These are phyloP conservation scores for Araneus ventricosus DNA, from an alignment of 1,140 invertebrate genomes.

Conservation along the genomic window DNA sequence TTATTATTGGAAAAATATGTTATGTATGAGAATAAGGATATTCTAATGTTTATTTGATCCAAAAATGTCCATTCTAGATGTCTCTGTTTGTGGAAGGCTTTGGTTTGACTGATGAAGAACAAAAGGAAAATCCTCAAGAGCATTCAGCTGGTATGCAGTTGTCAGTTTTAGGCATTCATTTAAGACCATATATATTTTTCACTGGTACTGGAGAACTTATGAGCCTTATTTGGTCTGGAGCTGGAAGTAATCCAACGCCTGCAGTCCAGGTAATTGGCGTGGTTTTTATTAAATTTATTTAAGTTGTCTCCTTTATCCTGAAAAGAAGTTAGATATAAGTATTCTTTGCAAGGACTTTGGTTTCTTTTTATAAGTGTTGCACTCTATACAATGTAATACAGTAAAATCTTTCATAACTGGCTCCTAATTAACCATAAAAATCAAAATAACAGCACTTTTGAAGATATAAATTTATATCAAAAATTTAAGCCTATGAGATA, in stretches of 20 bases:
- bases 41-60: constrained; percentile 76
- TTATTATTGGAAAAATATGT: neutral
- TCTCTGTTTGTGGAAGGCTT: constrained; percentile 91
- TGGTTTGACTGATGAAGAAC: constrained; percentile 82
- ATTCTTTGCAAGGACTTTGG: too few relatives aligned
- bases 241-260: constrained; percentile 89
- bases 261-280: constrained; percentile 86
- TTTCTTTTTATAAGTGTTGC: too few relatives aligned
- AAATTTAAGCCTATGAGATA: too few relatives aligned
- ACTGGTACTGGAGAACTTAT: constrained; percentile 91
- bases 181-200: constrained; percentile 92
- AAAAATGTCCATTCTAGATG: constrained; percentile 81
- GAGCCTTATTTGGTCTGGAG: constrained; percentile 93
- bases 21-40: constrained; percentile 26
- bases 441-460: too few relatives aligned
- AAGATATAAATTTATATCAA: too few relatives aligned
- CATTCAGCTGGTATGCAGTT: constrained; percentile 93
- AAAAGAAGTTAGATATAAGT: too few relatives aligned
- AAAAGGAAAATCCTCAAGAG: constrained; percentile 79
- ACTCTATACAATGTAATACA: too few relatives aligned
- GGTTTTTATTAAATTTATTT: too few relatives aligned
- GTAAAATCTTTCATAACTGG: too few relatives aligned
- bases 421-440: too few relatives aligned
- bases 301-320: too few relatives aligned
- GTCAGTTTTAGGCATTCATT: constrained; percentile 87